A percentile compares a stretch with the other conserved stretches of the same genome.
phyloP scores from a whole-genome alignment of 2,797 vertebrate genomes.

The Pseudochirops cupreus region DNA sequence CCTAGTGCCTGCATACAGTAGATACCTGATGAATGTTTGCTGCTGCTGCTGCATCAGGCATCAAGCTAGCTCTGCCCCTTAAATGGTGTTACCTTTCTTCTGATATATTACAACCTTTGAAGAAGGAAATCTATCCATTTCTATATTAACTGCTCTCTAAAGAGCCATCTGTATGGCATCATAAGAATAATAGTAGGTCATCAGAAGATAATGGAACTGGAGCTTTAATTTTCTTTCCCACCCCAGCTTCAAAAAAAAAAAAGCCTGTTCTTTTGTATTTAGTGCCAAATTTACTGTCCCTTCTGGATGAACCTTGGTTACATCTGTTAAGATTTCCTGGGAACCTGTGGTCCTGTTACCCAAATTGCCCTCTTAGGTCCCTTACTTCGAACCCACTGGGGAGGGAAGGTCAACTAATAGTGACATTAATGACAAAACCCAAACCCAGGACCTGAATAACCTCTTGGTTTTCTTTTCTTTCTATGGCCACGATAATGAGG shows the following conservation, averaged over 20 bases:
- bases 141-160: neutral
- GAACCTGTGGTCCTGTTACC: conserved; percentile 55
- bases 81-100: neutral
- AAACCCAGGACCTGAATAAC: conserved; percentile 70
- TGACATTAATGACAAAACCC: conserved; percentile 67
- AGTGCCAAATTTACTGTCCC: neutral
- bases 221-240: conserved; percentile 31
- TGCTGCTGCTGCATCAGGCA: neutral
- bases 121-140: neutral
- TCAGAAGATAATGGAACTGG: conserved; percentile 44
- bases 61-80: neutral
- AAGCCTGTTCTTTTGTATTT: neutral
- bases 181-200: neutral
- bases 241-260: neutral
- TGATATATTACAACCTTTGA: neutral
- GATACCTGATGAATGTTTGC: neutral
- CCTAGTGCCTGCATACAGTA: accelerated
- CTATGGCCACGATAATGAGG: conserved; percentile 74
- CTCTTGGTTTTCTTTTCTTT: conserved; percentile 77
- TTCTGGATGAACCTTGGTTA: neutral
- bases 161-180: neutral
- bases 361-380: conserved; percentile 42
- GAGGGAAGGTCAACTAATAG: conserved; percentile 51
- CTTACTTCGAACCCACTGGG: conserved; percentile 27
- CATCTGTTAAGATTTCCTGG: conserved; percentile 64